Percentiles rank a stretch among this genome's conserved stretches.
Evolutionary conservation across 2,797 vertebrate genomes (phyloP).

Genomic region (Cossypha caffra): DNA sequence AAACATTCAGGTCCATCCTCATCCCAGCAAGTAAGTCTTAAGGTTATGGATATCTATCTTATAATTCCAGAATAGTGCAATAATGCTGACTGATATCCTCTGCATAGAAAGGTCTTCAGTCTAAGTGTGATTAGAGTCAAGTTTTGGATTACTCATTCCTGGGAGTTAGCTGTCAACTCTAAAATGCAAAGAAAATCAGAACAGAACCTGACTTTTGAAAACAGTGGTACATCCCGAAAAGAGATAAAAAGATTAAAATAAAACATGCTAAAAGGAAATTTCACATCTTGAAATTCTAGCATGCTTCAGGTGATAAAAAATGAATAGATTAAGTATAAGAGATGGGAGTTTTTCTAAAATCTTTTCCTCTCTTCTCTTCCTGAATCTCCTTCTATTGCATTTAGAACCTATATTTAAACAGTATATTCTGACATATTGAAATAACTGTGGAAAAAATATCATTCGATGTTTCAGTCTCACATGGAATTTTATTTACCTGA

Average conservation of each 20-base stretch:
- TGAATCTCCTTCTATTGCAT: not conserved
- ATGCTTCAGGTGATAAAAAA: not conserved
- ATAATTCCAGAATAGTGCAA: not conserved
- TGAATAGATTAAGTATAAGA: not conserved
- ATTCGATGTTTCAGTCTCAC: not conserved
- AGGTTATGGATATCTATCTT: not conserved
- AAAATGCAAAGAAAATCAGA: not conserved
- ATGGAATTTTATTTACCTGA: slow-evolving; percentile 60
- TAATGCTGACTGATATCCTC: not conserved
- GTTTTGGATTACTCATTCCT: not conserved
- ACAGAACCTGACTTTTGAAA: not conserved
- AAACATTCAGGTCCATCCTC: not conserved
- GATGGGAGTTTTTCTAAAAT: not conserved
- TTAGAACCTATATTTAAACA: not conserved
- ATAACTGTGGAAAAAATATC: not conserved
- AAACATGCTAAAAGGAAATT: not conserved
- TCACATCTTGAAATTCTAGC: not conserved
- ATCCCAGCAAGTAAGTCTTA: not conserved
- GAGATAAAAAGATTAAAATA: not conserved
- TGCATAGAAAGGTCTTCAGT: not conserved
- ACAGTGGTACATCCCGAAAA: not conserved
- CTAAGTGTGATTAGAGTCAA: not conserved
- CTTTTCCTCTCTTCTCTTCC: not conserved
- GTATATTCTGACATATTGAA: not conserved
- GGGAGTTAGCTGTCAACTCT: not conserved